Conservation (phyloP, 2,797 vertebrate species). For the Notamacropus eugenii region DNA sequence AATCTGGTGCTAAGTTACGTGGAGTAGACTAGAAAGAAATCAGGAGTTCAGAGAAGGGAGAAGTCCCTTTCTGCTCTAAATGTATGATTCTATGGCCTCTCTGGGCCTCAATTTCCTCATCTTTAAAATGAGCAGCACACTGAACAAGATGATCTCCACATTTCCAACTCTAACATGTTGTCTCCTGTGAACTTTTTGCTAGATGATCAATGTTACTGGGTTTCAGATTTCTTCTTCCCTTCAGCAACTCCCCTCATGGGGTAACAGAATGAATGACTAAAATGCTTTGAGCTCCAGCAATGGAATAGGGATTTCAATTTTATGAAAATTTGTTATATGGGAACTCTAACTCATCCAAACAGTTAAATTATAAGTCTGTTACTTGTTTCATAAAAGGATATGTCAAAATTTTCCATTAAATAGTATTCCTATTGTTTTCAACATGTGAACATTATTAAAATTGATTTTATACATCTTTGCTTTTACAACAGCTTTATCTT, state of each 20-base stretch:
- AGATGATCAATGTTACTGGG: neutral
- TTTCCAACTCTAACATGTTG: neutral
- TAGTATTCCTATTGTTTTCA: neutral
- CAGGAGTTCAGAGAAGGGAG: neutral
- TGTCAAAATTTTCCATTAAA: neutral
- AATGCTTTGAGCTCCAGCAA: constrained; percentile 17
- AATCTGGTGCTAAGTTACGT: neutral
- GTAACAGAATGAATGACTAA: constrained; percentile 17
- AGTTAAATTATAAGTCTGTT: neutral
- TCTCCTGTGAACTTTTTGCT: neutral
- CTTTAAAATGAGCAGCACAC: neutral
- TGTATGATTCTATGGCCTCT: neutral
- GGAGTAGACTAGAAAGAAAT: neutral
- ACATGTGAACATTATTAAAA: neutral
- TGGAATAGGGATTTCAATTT: neutral
- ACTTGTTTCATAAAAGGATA: neutral
- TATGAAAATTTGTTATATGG: neutral
- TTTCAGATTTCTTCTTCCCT: constrained; percentile 9
- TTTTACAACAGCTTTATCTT: neutral
- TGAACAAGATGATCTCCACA: neutral
- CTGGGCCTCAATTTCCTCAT: neutral
- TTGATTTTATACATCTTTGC: neutral
- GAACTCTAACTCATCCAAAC: neutral
- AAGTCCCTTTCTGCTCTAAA: neutral
- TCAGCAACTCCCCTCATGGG: constrained; percentile 3